Conservation (phyloP, 2,888 invertebrate genomes). For the Leucozona laternaria region DNA sequence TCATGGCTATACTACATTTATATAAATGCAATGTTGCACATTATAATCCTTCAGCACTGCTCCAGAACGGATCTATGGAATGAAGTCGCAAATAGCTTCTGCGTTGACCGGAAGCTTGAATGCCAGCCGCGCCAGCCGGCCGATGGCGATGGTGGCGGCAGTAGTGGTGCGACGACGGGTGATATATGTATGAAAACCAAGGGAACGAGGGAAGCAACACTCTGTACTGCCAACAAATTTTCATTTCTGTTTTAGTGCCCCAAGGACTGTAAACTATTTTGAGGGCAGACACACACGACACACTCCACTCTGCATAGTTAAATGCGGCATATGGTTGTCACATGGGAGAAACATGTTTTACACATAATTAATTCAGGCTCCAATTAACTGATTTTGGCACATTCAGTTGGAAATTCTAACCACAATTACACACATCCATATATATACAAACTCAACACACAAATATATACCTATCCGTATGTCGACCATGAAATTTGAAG, state of each 20-base stretch:
- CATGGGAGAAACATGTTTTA: conserved; percentile 74
- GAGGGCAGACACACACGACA: conserved; percentile 52
- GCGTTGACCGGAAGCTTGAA: conserved; percentile 58
- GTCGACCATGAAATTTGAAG: conserved; percentile 51
- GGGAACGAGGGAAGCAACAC: conserved; percentile 20
- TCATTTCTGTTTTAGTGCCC: conserved; percentile 54
- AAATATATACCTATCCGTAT: neutral
- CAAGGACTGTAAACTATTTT: conserved; percentile 66
- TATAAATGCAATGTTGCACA: conserved; percentile 19
- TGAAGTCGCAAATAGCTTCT: conserved; percentile 49
- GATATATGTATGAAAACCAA: neutral
- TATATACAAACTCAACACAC: neutral
- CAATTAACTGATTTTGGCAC: conserved; percentile 76
- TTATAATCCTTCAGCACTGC: neutral
- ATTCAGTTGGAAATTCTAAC: conserved; percentile 57
- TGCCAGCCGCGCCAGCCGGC: conserved; percentile 15
- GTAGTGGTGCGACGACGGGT: too few species aligned
- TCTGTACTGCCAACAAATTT: conserved; percentile 38
- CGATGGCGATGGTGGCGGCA: neutral
- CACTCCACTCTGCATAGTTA: conserved; percentile 21
- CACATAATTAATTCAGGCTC: conserved; percentile 74
- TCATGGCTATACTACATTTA: neutral
- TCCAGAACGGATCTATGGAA: conserved; percentile 13
- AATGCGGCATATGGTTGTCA: conserved; percentile 70
- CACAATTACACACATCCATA: conserved; percentile 56